Evolutionary conservation across 2,888 invertebrate species (phyloP), one percentile per base, ranked within the genome.

Genomic region (Ophioninae sp.): DNA sequence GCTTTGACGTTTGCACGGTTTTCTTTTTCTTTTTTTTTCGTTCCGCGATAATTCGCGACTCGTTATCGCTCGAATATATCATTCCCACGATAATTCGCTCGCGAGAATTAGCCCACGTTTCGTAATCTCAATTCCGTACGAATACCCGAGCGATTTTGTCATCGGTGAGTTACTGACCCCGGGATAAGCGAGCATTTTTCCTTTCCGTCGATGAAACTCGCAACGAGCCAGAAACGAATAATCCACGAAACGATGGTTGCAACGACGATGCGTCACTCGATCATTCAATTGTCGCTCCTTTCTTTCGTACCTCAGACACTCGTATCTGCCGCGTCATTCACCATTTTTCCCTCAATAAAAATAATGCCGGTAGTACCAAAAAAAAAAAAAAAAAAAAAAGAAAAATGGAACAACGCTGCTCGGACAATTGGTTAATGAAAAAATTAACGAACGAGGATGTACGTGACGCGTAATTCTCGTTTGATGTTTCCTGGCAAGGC

Each of bases 361-460:
- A 44, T 44, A 44, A 44, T 44, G 10, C 22, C 13, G 10, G 44
- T 23, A 17, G 23, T n/a, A n/a, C n/a, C n/a, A n/a, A n/a, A n/a
- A n/a, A n/a, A n/a, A n/a, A n/a, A n/a, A n/a, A n/a, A n/a, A n/a
- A n/a, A n/a, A n/a, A n/a, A n/a, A n/a, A n/a, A 17, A 23, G 13
- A 58, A 58, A 10, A 13, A 59, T 3, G 10, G 56, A 71, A 59
- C 13, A 39, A 71, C 39, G n/a, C 37, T 9, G 20, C 37, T 6
- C 58, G 37, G 59, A 37, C 39, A 71, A 71, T 71, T 71, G 37
- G 71, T 23, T 37, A 59, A 71, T 71, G 9, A 59, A 71, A 71
- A 59, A 37, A n/a, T 71, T 22, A 22, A 20, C 61, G 13, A 71
- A 59, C 37, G 58, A 71, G 58, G 71, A 71, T 51, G 71, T 56